Conservation (phyloP, 1,140 invertebrate species). For the Propsilocerus akamusi region DNA sequence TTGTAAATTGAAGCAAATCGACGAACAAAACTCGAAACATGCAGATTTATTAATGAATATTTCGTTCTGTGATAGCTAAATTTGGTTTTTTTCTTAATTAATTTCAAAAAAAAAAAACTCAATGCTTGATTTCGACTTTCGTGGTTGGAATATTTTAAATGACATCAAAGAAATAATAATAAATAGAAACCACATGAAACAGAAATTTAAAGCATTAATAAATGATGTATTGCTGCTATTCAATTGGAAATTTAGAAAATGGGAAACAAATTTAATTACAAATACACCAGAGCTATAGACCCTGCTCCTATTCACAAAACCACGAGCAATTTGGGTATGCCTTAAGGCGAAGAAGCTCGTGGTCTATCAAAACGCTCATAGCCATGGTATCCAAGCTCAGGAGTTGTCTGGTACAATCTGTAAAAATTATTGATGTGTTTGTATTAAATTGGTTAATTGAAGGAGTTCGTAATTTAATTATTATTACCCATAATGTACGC, state of each 20-base stretch:
- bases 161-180: background rate
- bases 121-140: too few species aligned
- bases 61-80: too few species aligned
- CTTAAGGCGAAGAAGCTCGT: background rate
- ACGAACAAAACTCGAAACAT: too few species aligned
- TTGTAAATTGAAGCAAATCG: too few species aligned
- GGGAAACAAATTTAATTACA: too few species aligned
- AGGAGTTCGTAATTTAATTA: background rate
- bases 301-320: background rate
- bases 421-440: background rate
- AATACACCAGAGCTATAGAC: too few species aligned
- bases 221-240: too few species aligned
- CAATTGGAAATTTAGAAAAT: too few species aligned
- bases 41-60: too few species aligned
- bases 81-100: too few species aligned
- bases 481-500: constrained; percentile 16
- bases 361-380: background rate
- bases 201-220: background rate
- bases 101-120: too few species aligned
- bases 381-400: background rate
- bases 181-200: background rate
- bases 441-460: background rate
- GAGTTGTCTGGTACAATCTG: background rate
- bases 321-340: background rate
- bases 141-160: too few species aligned